Conservation (phyloP, 2,797 vertebrate genomes). For the Acipenser transmontanus region DNA sequence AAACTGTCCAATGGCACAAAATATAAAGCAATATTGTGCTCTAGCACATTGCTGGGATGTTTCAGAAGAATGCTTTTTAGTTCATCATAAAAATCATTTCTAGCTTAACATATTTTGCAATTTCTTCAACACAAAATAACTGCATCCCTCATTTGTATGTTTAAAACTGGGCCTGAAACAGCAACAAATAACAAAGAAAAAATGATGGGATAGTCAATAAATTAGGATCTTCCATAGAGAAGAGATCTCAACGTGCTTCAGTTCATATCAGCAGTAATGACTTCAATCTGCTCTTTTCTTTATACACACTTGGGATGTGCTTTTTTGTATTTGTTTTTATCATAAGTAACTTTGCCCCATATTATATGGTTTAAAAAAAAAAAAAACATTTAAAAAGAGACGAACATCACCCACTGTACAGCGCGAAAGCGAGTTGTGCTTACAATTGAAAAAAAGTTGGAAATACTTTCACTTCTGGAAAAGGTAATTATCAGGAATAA, state of each 20-base stretch:
- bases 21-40: background rate
- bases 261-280: constrained; percentile 9
- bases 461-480: no score
- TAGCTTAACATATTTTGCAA: background rate
- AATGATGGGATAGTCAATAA: constrained; percentile 44
- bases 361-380: no score
- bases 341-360: no score
- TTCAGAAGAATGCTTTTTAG: constrained; percentile 3
- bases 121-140: constrained; percentile 1
- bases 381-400: no score
- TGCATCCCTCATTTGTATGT: constrained; percentile 10
- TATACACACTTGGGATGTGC: background rate
- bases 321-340: no score
- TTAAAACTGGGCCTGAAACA: constrained; percentile 31
- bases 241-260: constrained; percentile 40
- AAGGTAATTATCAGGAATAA: no score
- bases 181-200: constrained; percentile 49
- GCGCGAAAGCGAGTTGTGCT: no score
- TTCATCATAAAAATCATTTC: background rate
- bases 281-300: constrained; percentile 7
- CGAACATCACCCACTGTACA: no score
- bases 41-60: background rate
- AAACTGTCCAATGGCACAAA: background rate
- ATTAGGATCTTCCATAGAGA: constrained; percentile 36
- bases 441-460: no score